Evolutionary conservation across 2,113 vertebrate species (phyloP).

Genomic region (Equus przewalskii): DNA sequence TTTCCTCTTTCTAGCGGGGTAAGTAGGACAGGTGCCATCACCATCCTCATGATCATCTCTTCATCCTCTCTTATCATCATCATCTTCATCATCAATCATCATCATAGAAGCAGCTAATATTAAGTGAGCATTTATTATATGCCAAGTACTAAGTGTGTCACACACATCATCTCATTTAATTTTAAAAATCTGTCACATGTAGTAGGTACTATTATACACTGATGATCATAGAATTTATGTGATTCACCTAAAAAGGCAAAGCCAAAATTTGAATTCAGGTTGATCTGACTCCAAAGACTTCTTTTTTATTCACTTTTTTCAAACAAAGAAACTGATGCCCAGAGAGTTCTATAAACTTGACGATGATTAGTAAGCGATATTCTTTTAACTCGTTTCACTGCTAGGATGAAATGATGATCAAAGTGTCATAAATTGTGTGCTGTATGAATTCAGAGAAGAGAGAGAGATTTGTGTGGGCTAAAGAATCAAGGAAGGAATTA

Average conservation of each 20-base stretch:
- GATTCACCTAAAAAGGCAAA: neutral
- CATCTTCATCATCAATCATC: neutral
- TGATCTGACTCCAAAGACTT: neutral
- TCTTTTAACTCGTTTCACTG: slow-evolving; percentile 2
- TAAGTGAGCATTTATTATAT: neutral
- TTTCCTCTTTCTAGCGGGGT: neutral
- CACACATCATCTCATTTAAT: neutral
- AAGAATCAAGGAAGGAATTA: neutral
- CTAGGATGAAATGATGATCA: neutral
- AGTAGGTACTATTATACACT: neutral
- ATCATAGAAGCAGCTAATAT: neutral
- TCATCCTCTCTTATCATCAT: neutral
- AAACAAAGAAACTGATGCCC: neutral
- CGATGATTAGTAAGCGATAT: neutral
- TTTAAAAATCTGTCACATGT: neutral
- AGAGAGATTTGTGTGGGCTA: neutral
- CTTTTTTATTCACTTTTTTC: neutral
- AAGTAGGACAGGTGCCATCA: neutral
- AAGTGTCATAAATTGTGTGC: neutral
- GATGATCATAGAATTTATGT: neutral
- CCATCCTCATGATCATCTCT: neutral
- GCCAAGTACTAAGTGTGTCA: neutral
- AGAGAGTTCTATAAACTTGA: neutral
- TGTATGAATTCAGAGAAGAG: neutral
- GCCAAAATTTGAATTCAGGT: neutral